A percentile compares a stretch with the other conserved stretches of the same genome.
phyloP scores from a whole-genome alignment of 2,797 vertebrate species.

The Spheniscus humboldti region DNA sequence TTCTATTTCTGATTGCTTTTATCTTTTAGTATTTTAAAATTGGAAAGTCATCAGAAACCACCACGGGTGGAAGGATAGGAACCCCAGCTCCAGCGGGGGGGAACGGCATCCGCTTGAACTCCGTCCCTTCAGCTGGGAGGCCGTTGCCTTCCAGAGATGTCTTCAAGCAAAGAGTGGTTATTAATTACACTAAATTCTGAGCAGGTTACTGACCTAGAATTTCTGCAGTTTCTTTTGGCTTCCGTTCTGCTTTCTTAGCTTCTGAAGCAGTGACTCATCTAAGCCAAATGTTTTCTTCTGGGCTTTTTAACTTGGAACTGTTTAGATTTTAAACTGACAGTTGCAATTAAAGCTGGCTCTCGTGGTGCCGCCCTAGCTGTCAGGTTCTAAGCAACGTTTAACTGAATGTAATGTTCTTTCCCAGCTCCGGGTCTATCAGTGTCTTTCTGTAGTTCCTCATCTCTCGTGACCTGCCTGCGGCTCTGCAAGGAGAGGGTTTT shows the following conservation, averaged over 20 bases:
- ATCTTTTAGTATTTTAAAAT: no score
- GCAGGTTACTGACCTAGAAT: background rate
- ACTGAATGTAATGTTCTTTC: no score
- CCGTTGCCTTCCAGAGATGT: background rate
- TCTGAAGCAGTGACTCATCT: background rate
- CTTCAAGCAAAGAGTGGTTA: background rate
- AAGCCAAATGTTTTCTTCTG: background rate
- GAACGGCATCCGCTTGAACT: background rate
- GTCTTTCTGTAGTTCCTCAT: no score
- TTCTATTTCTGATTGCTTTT: background rate
- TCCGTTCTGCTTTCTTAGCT: background rate
- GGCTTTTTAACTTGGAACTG: background rate
- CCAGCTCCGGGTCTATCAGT: rapidly evolving
- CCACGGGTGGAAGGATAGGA: rapidly evolving
- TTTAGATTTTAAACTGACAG: background rate
- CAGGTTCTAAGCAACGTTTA: background rate
- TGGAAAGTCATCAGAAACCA: background rate
- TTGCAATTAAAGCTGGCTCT: background rate
- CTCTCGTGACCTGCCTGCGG: rapidly evolving
- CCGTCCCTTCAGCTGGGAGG: background rate
- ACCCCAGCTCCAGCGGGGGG: background rate
- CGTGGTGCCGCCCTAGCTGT: background rate
- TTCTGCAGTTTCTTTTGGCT: background rate
- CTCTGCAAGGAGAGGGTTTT: background rate
- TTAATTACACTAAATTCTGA: background rate